phyloP scores from a whole-genome alignment of 2,113 vertebrate species.

The Etheostoma cragini region DNA sequence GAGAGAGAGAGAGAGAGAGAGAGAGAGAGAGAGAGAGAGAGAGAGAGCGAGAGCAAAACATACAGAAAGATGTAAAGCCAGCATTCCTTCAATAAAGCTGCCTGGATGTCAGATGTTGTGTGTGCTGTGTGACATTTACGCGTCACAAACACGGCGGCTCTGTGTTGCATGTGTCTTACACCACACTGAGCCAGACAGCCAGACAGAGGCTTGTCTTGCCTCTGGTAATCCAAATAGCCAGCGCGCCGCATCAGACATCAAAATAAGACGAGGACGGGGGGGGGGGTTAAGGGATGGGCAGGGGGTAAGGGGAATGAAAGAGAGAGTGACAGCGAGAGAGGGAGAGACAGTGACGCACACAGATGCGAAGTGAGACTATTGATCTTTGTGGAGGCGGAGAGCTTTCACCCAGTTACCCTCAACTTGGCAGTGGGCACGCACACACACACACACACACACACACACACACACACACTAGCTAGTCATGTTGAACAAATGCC shows the following conservation, averaged over 20 bases:
- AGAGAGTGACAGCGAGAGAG: slow-evolving; percentile 8
- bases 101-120: slow-evolving; percentile 49
- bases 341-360: slow-evolving; percentile 44
- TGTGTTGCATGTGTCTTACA: slow-evolving; percentile 51
- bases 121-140: slow-evolving; percentile 46
- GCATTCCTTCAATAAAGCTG: slow-evolving; percentile 62
- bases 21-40: slow-evolving; percentile 1
- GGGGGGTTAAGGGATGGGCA: too few relatives aligned
- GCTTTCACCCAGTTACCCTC: slow-evolving; percentile 34
- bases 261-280: slow-evolving; percentile 20
- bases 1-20: not conserved
- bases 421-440: slow-evolving; percentile 18
- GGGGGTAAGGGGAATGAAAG: not conserved
- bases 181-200: slow-evolving; percentile 40
- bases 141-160: slow-evolving; percentile 4
- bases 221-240: slow-evolving; percentile 63
- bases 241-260: slow-evolving; percentile 30
- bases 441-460: slow-evolving; percentile 12
- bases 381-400: slow-evolving; percentile 63
- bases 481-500: slow-evolving; percentile 51
- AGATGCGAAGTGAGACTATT: slow-evolving; percentile 65
- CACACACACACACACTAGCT: slow-evolving; percentile 5
- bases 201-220: slow-evolving; percentile 46
- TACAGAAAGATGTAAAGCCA: slow-evolving; percentile 6
- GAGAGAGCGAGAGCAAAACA: not conserved